Evolutionary conservation across 23 tunicate genomes (phyloP).

Genomic region (Halocynthia aurantium): DNA sequence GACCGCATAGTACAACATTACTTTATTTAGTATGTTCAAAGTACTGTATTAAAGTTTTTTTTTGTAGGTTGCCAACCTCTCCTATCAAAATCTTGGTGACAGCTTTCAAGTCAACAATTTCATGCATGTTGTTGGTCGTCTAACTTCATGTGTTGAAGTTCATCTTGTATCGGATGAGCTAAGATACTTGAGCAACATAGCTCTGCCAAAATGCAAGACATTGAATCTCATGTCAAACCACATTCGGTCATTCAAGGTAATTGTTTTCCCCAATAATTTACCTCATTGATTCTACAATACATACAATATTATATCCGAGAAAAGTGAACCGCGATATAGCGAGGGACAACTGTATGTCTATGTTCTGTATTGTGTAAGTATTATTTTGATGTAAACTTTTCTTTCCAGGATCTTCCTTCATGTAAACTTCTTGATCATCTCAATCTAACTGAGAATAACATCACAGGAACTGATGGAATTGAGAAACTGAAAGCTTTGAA

Average conservation of each 20-base stretch:
- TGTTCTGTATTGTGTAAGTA: too few species aligned
- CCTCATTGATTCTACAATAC: too few species aligned
- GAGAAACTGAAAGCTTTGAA: conserved; percentile 8
- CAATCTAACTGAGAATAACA: conserved; percentile 25
- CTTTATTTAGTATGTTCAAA: neutral
- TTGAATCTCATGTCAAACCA: conserved; percentile 49
- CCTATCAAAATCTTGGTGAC: conserved; percentile 86
- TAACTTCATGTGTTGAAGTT: conserved; percentile 50
- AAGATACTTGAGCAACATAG: conserved; percentile 22
- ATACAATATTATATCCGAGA: too few species aligned
- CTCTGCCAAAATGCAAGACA: conserved; percentile 39
- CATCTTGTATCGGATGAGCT: conserved; percentile 59
- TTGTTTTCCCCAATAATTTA: neutral
- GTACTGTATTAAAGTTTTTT: neutral
- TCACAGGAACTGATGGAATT: conserved; percentile 2
- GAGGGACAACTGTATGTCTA: too few species aligned
- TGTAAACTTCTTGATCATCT: conserved; percentile 3
- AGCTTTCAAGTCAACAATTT: conserved; percentile 59
- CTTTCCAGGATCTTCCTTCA: conserved; percentile 15
- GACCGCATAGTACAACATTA: neutral
- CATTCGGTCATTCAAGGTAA: conserved; percentile 63
- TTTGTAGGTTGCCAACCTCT: conserved; percentile 56
- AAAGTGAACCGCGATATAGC: too few species aligned
- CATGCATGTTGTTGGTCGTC: conserved; percentile 35
- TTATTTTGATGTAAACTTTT: too few species aligned